Percentiles rank a stretch among this genome's conserved stretches.
phyloP scores from a whole-genome alignment of 2,113 vertebrate genomes.

The Phodopus roborovskii region DNA sequence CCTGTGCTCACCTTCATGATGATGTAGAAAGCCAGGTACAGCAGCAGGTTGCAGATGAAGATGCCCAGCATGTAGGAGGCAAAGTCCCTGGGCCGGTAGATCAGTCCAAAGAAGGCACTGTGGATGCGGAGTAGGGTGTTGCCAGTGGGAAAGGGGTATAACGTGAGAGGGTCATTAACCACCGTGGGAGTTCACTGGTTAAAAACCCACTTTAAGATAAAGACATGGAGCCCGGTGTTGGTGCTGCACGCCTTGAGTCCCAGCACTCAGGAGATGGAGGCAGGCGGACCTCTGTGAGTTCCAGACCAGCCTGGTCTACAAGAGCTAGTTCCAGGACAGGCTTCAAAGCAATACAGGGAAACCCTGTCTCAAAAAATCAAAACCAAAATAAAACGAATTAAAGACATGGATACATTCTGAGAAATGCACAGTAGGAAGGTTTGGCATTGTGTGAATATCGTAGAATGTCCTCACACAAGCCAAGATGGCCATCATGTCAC shows the following conservation, averaged over 20 bases:
- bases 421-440: neutral
- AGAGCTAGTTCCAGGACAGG: too few relatives aligned
- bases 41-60: constrained; percentile 90
- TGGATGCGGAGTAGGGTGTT: neutral
- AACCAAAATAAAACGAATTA: too few relatives aligned
- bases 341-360: too few relatives aligned
- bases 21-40: constrained; percentile 91
- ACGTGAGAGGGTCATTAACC: neutral
- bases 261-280: too few relatives aligned
- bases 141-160: neutral
- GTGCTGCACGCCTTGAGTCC: too few relatives aligned
- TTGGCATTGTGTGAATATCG: neutral
- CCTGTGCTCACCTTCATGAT: constrained; percentile 89
- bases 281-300: too few relatives aligned
- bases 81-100: constrained; percentile 88
- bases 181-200: neutral
- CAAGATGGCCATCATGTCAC: neutral
- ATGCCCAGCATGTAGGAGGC: constrained; percentile 90
- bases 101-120: constrained; percentile 88
- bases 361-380: too few relatives aligned
- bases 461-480: neutral
- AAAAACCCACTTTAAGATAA: neutral
- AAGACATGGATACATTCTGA: neutral
- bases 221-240: neutral
- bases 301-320: too few relatives aligned